phyloP scores from a whole-genome alignment of 2,888 invertebrate species.

The Acrobasis suavella region DNA sequence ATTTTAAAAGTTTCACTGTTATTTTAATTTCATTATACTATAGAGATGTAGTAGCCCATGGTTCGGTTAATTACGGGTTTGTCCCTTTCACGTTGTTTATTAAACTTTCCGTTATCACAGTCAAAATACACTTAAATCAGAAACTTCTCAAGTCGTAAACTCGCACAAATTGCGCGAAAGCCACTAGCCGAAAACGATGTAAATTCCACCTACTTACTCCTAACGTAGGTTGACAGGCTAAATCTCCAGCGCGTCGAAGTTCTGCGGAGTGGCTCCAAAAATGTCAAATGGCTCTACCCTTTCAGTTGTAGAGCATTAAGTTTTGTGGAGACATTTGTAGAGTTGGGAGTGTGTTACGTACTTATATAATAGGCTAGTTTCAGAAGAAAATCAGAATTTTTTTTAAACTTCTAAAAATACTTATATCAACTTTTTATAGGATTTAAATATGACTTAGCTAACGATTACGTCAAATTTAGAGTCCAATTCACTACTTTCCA shows the following conservation, averaged over 20 bases:
- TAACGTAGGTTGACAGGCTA: conserved; percentile 28
- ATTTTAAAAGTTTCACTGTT: too few species aligned
- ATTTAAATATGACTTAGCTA: too few species aligned
- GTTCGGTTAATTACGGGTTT: too few species aligned
- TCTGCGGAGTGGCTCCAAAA: conserved; percentile 24
- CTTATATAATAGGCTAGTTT: not conserved
- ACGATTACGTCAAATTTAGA: too few species aligned
- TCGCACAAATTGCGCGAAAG: conserved; percentile 13
- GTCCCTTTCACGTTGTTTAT: too few species aligned
- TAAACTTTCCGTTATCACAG: too few species aligned
- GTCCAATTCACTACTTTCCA: too few species aligned
- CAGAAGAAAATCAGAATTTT: not conserved
- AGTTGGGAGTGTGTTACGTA: not conserved
- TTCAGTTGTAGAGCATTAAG: conserved; percentile 13
- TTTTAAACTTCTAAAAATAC: too few species aligned
- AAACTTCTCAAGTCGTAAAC: conserved; percentile 8
- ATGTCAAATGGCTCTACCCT: conserved; percentile 21
- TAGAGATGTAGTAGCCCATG: too few species aligned
- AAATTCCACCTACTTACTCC: conserved; percentile 15
- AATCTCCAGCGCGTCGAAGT: conserved; percentile 24
- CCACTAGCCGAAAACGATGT: conserved; percentile 2
- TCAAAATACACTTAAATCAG: not conserved
- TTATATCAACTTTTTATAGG: too few species aligned
- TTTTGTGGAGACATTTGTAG: not conserved
- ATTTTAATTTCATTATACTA: too few species aligned